Base-by-base conservation (phyloP, 1,140 invertebrate genomes). In the Caligus rogercresseyi region DNA sequence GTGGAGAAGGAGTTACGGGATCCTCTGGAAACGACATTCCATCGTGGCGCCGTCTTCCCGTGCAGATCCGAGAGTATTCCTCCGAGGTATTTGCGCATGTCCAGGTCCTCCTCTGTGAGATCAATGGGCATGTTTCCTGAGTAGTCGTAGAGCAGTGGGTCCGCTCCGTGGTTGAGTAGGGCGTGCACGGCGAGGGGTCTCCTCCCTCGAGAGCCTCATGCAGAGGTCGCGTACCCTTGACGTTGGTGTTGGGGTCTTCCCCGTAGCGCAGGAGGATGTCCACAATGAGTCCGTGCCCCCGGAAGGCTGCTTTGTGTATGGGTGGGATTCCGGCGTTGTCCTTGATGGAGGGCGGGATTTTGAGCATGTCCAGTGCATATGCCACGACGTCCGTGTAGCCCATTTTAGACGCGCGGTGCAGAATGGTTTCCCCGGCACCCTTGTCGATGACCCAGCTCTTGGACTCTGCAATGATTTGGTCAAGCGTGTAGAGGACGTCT, bases 321-420 rank as follows among this genome's bases (percentile, higher is more conserved):
- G 61, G 61, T 3, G 52, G 21, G 25, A 63, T 21, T 15, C 61
- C 61, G 15, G 61, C 61, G 21, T 59, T 58, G 52, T 63, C 61
- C 25, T 63, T 63, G 18, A 58, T 20, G 3, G 18, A 57, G 13
- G 52, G 18, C 13, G 52, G 16, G 18, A 56, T 25, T 16, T 56
- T 53, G 20, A 58, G 15, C 52, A 55, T 63, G 4, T 25, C 61
- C 21, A 63, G 13, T 2, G 61, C 53, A 55, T 63, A 63, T 19
- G 61, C 61, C 11, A 53, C 53, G 15, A 63, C 61, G 57, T 63
- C 61, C 25, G 61, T 52, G 25, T 63, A 63, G 15, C 61, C 61
- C 61, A 59, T 58, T 25, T 63, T 63, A 1, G 61, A 18, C 2
- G 61, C 61, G 4, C 61, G 52, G 11, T 63, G 61, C 1, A 63